Conservation (phyloP, 1,140 invertebrate genomes). For the Lutraria rhynchaena region DNA sequence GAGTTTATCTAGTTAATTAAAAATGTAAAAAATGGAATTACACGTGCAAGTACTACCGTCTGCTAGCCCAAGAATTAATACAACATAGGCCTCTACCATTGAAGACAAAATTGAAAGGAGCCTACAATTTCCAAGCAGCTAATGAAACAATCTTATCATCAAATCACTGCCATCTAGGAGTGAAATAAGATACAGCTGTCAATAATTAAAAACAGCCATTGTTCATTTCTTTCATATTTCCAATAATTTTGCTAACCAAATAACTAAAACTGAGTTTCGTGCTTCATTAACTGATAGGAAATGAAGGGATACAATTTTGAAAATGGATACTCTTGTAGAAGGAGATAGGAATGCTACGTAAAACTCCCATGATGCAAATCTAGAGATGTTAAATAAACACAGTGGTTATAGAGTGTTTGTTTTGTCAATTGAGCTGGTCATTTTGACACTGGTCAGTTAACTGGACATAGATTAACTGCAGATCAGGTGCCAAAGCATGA, state of each 20-base stretch:
- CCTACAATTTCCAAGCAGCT: slow-evolving; percentile 35
- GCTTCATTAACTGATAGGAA: slow-evolving; percentile 60
- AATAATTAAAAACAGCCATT: slow-evolving; percentile 60
- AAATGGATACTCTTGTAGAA: slow-evolving; percentile 58
- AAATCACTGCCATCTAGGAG: slow-evolving; percentile 46
- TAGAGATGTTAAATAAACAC: slow-evolving; percentile 54
- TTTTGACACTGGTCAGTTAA: slow-evolving; percentile 60
- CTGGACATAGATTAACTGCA: slow-evolving; percentile 55
- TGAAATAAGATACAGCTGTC: slow-evolving; percentile 54
- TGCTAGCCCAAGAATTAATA: neutral
- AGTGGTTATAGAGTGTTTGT: slow-evolving; percentile 45
- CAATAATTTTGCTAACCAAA: slow-evolving; percentile 58
- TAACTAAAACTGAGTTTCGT: slow-evolving; percentile 53
- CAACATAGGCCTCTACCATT: slow-evolving; percentile 8
- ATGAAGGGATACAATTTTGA: slow-evolving; percentile 62
- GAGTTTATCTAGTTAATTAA: too few relatives aligned
- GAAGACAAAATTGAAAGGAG: slow-evolving; percentile 36
- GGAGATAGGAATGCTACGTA: slow-evolving; percentile 47
- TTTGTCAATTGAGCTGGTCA: slow-evolving; percentile 59
- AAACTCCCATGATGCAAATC: slow-evolving; percentile 53
- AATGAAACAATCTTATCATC: slow-evolving; percentile 55
- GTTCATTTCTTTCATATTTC: slow-evolving; percentile 60
- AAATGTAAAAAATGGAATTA: too few relatives aligned
- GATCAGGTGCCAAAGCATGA: slow-evolving; percentile 49
- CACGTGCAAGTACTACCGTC: too few relatives aligned